Evolutionary conservation across 92 coral and sea anemone genomes (phyloP).

Genomic region (Phenganax subtilis): DNA sequence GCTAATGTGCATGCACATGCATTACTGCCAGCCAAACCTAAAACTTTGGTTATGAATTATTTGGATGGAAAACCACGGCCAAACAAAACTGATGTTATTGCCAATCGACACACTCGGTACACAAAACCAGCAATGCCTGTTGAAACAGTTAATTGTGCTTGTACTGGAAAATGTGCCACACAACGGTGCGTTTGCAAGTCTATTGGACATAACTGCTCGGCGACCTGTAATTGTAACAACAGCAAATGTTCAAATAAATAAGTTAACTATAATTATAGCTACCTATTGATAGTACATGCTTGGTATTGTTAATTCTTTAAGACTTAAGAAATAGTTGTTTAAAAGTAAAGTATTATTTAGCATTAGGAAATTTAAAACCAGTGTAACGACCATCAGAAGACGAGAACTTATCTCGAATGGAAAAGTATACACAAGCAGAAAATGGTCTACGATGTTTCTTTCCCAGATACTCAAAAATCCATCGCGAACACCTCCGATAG

Average conservation of each 20-base stretch:
- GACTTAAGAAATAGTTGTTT: too few species aligned
- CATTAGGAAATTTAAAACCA: constrained; percentile 7
- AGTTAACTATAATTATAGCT: background rate
- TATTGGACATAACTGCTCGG: background rate
- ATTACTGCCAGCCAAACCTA: background rate
- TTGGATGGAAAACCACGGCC: background rate
- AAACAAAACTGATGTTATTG: background rate
- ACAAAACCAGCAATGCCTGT: background rate
- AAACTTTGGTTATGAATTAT: background rate
- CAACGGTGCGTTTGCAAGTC: background rate
- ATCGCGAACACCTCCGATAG: constrained; percentile 43
- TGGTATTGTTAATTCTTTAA: too few species aligned
- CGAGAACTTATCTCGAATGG: constrained; percentile 33
- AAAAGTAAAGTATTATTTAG: background rate
- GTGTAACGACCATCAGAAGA: constrained; percentile 34
- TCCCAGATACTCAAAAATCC: constrained; percentile 39
- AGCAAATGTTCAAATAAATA: background rate
- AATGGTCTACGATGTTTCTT: constrained; percentile 42
- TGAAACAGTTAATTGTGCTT: background rate
- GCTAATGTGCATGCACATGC: background rate
- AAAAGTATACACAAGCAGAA: constrained; percentile 36
- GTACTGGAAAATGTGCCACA: background rate
- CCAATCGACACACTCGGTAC: background rate
- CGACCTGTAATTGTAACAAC: background rate
- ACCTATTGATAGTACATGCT: background rate